Evolutionary conservation across 2,113 vertebrate genomes (phyloP), one percentile per base, ranked within the genome.

Genomic region (Formicarius rufipectus): DNA sequence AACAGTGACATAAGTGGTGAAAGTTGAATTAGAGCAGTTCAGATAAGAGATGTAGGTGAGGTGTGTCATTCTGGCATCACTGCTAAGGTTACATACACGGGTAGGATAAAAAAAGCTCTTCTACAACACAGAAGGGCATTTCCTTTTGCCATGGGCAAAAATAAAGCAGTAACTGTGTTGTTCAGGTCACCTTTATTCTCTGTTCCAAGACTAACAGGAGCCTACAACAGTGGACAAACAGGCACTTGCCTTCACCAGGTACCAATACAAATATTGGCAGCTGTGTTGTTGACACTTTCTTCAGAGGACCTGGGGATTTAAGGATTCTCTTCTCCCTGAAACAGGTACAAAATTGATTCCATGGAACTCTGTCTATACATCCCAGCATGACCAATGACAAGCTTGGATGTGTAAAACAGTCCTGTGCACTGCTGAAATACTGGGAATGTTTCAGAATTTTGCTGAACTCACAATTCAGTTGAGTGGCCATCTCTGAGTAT

Each of bases 381-480:
- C 25, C 44, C 33, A 75, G 23, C 1, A 35, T 0, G 1, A 28
- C 16, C 21, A 62, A 37, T 19, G 12, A 64, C 27, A 58, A 53
- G 18, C 18, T 56, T 4, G 0, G 16, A 39, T 7, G 23, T 5
- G 14, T 22, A 7, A 63, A 84, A 87, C 3, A 39, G 20, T 2
- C 10, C 28, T 4, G 4, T 25, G 59, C 44, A 35, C 33, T 20
- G 30, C 40, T 53, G 39, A 69, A 91, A 59, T 5, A n/a, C 25
- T 42, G 39, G 40, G 58, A 56, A 63, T 10, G 2, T 44, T 80
- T 75, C 89, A 63, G 45, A 20, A 19, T 56, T 2, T 11, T 78
- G 33, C 25, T 40, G 45, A 35, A 14, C 12, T 53, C 33, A 8
- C 20, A 67, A 30, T 17, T 68, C 49, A 45, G 12, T 0, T 68